phyloP scores from a whole-genome alignment of 2,888 invertebrate species.

The Tenthredo livida region DNA sequence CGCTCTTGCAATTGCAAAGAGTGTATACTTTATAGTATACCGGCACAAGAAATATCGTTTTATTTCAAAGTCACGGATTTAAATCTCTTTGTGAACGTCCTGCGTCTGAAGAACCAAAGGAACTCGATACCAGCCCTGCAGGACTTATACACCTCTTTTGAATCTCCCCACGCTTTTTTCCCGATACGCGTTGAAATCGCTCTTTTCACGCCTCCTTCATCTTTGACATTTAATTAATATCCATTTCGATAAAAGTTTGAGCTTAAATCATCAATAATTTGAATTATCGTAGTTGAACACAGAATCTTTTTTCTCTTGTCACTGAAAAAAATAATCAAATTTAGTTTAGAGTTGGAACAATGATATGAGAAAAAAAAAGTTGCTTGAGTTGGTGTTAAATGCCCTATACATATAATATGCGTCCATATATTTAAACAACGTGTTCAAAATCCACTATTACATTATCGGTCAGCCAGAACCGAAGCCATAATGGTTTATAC shows the following conservation, averaged over 20 bases:
- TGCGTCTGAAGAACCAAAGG: neutral
- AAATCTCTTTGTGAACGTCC: slow-evolving; percentile 34
- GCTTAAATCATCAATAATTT: too few relatives aligned
- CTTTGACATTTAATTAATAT: neutral
- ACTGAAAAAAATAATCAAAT: too few relatives aligned
- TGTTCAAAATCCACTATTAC: neutral
- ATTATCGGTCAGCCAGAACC: neutral
- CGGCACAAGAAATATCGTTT: slow-evolving; percentile 9
- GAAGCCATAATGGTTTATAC: neutral
- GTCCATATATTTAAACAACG: neutral
- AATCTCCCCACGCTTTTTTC: neutral
- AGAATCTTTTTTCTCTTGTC: too few relatives aligned
- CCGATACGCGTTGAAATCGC: neutral
- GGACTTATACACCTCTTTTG: neutral
- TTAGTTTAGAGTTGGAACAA: too few relatives aligned
- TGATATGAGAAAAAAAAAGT: too few relatives aligned
- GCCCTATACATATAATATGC: neutral
- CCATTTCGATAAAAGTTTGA: neutral
- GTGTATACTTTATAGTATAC: neutral
- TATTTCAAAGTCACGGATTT: slow-evolving; percentile 28
- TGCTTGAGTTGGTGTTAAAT: neutral
- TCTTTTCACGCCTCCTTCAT: neutral
- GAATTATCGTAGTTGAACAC: too few relatives aligned
- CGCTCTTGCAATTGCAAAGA: slow-evolving; percentile 4
- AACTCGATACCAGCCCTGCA: slow-evolving; percentile 10